Conservation (phyloP, 2,113 vertebrate genomes). For the Empidonax traillii region DNA sequence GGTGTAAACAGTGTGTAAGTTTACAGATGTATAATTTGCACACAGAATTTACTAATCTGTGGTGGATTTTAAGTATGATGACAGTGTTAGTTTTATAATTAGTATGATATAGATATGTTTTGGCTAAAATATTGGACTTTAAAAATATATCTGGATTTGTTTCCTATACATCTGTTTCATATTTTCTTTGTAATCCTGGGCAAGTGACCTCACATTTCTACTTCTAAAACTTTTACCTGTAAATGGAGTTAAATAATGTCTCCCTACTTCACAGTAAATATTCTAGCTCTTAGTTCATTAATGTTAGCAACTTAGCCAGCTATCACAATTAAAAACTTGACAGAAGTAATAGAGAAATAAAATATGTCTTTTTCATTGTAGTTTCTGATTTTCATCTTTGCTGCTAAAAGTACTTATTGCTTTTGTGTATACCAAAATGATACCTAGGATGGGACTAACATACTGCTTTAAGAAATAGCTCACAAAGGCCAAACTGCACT, state of each 20-base stretch:
- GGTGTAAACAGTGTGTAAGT: not conserved
- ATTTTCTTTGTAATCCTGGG: not conserved
- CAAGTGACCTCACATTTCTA: not conserved
- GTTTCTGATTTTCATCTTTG: not conserved
- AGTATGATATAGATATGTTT: not conserved
- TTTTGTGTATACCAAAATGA: not conserved
- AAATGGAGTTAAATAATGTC: not conserved
- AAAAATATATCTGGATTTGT: not conserved
- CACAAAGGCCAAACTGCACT: not conserved
- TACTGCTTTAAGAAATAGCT: not conserved
- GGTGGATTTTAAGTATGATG: not conserved
- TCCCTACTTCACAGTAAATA: not conserved
- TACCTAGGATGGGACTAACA: not conserved
- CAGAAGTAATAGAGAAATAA: not conserved
- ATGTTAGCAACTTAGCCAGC: not conserved
- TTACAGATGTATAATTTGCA: not conserved
- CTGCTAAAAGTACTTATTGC: not conserved
- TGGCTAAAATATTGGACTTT: not conserved
- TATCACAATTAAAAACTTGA: not conserved
- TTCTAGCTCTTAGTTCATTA: not conserved
- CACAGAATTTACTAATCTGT: not conserved
- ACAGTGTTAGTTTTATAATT: not conserved
- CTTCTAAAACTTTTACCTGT: not conserved
- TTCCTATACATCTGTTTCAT: not conserved
- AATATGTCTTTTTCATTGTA: not conserved